A percentile compares a stretch with the other conserved stretches of the same genome.
These are phyloP conservation scores for Amphipyra berbera DNA, from an alignment of 2,888 invertebrate species.

Conservation along the genomic window DNA sequence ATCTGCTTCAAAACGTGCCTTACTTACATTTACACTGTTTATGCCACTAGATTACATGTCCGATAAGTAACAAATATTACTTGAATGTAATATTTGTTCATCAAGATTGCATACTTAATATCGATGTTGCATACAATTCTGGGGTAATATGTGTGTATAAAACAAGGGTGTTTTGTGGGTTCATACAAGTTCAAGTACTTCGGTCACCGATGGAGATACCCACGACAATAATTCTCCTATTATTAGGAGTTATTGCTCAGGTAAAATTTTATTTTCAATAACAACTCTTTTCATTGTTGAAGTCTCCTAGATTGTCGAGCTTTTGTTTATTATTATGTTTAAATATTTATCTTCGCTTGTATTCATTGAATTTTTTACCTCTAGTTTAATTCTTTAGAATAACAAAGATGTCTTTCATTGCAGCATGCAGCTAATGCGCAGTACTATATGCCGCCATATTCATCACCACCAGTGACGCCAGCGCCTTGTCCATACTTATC, in stretches of 20 bases:
- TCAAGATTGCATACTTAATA: conserved; percentile 53
- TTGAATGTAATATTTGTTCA: conserved; percentile 61
- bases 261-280: conserved; percentile 63
- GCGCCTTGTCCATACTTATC: conserved; percentile 49
- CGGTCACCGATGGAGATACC: conserved; percentile 73
- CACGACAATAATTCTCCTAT: conserved; percentile 65
- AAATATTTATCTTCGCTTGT: not conserved
- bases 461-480: conserved; percentile 20
- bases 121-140: conserved; percentile 62
- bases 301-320: too few species aligned
- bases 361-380: not conserved
- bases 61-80: conserved; percentile 42
- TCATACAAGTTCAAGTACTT: conserved; percentile 62
- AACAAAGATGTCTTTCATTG: conserved; percentile 48
- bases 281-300: not conserved
- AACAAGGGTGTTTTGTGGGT: conserved; percentile 56
- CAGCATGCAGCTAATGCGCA: conserved; percentile 74
- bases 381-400: not conserved
- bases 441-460: conserved; percentile 70
- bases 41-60: conserved; percentile 44
- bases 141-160: conserved; percentile 79
- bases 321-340: conserved; percentile 3
- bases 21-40: conserved; percentile 38
- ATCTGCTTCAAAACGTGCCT: conserved; percentile 53
- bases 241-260: conserved; percentile 70